Conservation (phyloP, 2,797 vertebrate genomes). For the Neolamprologus multifasciatus region DNA sequence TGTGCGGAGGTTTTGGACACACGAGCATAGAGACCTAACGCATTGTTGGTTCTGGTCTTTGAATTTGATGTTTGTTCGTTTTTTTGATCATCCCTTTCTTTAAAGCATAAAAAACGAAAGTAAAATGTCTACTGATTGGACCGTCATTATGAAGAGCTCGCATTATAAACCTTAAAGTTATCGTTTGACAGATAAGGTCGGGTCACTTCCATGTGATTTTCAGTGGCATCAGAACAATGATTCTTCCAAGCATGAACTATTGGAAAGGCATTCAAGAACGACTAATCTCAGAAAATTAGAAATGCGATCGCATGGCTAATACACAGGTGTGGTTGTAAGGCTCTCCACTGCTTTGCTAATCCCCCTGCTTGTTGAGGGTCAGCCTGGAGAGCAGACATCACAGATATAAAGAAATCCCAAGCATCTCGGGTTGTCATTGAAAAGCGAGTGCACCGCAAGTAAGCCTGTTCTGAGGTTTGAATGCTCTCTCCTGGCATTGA, state of each 20-base stretch:
- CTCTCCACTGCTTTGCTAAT: background rate
- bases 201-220: background rate
- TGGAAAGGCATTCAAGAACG: background rate
- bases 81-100: fast-evolving
- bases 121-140: background rate
- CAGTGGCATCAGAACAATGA: background rate
- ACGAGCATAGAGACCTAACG: background rate
- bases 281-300: background rate
- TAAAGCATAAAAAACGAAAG: background rate
- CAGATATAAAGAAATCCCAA: background rate
- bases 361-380: background rate
- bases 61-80: background rate
- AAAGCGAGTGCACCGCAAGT: background rate
- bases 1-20: fast-evolving
- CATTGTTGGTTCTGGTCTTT: background rate
- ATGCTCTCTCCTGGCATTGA: background rate
- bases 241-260: background rate
- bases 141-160: background rate
- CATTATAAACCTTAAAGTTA: background rate
- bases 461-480: background rate
- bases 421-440: background rate
- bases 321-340: background rate
- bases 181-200: background rate
- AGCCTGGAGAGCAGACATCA: background rate
- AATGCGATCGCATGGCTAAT: background rate